Percentiles rank a stretch among this genome's conserved stretches.
These are phyloP conservation scores for Tapera naevia DNA, from an alignment of 2,797 vertebrate genomes.

Conservation along the genomic window DNA sequence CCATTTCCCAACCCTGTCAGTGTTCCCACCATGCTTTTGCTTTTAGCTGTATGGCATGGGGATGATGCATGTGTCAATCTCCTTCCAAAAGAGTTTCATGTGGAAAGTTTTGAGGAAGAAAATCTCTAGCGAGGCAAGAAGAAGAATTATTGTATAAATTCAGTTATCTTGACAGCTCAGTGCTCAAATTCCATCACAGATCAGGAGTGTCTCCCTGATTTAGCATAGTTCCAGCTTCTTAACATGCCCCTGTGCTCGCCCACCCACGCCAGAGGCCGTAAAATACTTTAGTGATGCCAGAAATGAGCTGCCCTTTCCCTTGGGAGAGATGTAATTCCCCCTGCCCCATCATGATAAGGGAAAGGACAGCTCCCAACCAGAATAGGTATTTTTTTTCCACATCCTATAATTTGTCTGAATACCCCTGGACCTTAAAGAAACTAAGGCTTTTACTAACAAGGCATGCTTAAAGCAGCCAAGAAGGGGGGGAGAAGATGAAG, in stretches of 20 bases:
- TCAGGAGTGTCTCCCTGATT: slow-evolving; percentile 27
- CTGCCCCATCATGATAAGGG: neutral
- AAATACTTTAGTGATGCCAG: neutral
- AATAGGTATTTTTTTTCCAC: too few species aligned
- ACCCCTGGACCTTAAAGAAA: neutral
- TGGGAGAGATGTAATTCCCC: neutral
- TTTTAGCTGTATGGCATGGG: neutral
- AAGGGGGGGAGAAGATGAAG: neutral
- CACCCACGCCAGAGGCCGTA: neutral
- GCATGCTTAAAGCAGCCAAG: neutral
- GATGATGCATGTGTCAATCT: accelerated
- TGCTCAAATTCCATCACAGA: slow-evolving; percentile 37
- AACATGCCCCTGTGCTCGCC: neutral
- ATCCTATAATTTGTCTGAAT: neutral
- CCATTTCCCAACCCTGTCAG: neutral
- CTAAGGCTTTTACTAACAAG: neutral
- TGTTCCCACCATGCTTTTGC: accelerated
- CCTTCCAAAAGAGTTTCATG: neutral
- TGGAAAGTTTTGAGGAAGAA: slow-evolving; percentile 3
- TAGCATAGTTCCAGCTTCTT: slow-evolving; percentile 30
- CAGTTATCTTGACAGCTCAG: slow-evolving; percentile 42
- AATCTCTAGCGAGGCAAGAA: neutral
- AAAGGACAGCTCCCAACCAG: neutral
- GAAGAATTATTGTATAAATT: slow-evolving; percentile 32
- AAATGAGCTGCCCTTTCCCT: neutral